Evolutionary conservation across 2,113 vertebrate genomes (phyloP).

Genomic region (Vombatus ursinus): DNA sequence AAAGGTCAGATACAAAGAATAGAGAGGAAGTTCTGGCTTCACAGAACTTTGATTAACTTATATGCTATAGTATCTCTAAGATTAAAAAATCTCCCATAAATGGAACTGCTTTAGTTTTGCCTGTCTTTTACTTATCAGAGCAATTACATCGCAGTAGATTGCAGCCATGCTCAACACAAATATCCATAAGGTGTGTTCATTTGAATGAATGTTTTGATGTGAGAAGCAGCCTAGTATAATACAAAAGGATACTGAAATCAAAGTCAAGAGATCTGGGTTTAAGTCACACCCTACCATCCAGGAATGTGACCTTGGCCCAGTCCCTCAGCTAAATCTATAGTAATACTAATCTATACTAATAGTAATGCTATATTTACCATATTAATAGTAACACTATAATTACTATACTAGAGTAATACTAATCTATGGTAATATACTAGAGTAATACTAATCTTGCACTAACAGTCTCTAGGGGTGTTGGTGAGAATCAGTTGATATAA

Average conservation of each 20-base stretch:
- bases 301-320: background rate
- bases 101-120: slow-evolving; percentile 43
- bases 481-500: background rate
- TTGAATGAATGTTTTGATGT: background rate
- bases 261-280: background rate
- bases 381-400: background rate
- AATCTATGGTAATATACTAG: background rate
- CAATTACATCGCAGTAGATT: background rate
- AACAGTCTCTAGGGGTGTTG: background rate
- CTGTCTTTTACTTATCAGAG: slow-evolving; percentile 9
- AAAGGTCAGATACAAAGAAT: background rate
- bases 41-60: slow-evolving; percentile 59
- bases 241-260: background rate
- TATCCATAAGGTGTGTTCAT: background rate
- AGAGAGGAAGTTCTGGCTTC: background rate
- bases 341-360: background rate
- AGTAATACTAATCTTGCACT: background rate
- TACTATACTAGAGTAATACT: background rate
- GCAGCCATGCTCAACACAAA: background rate
- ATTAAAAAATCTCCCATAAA: slow-evolving; percentile 6
- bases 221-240: background rate
- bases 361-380: background rate
- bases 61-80: background rate
- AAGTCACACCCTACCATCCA: background rate
- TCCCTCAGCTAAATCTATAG: background rate